These are phyloP conservation scores for Alviniconcha strummeri DNA, from an alignment of 2,888 invertebrate species.

Conservation along the genomic window DNA sequence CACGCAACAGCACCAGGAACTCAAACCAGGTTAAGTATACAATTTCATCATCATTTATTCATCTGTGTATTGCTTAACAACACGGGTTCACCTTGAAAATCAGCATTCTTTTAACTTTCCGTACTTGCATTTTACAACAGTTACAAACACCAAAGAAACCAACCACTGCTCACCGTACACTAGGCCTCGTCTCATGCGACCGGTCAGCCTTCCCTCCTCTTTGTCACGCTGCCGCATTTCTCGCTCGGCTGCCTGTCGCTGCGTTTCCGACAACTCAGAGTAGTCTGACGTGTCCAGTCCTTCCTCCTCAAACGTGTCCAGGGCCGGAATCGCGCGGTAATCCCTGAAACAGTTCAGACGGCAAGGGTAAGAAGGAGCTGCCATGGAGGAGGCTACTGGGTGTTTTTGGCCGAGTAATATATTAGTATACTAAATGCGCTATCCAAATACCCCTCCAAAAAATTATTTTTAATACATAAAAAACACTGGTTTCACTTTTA, in stretches of 20 bases:
- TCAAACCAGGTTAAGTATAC: no score
- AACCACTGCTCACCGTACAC: slow-evolving; percentile 82
- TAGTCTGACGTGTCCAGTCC: slow-evolving; percentile 89
- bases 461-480: background rate
- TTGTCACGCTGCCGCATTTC: slow-evolving; percentile 90
- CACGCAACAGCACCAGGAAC: no score
- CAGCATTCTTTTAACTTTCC: no score
- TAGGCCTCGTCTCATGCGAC: slow-evolving; percentile 84
- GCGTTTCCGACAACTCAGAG: slow-evolving; percentile 86
- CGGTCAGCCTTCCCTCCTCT: slow-evolving; percentile 75
- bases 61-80: no score
- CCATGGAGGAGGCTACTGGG: no score
- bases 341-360: slow-evolving; percentile 79
- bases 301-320: slow-evolving; percentile 93
- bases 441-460: background rate
- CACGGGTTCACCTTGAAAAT: no score
- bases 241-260: slow-evolving; percentile 92
- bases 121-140: no score
- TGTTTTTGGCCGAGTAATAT: no score
- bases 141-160: no score
- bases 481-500: background rate
- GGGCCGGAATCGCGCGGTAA: slow-evolving; percentile 95
- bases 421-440: no score
- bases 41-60: no score
- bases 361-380: no score